phyloP scores from a whole-genome alignment of 2,113 vertebrate species.

The Pagrus major region DNA sequence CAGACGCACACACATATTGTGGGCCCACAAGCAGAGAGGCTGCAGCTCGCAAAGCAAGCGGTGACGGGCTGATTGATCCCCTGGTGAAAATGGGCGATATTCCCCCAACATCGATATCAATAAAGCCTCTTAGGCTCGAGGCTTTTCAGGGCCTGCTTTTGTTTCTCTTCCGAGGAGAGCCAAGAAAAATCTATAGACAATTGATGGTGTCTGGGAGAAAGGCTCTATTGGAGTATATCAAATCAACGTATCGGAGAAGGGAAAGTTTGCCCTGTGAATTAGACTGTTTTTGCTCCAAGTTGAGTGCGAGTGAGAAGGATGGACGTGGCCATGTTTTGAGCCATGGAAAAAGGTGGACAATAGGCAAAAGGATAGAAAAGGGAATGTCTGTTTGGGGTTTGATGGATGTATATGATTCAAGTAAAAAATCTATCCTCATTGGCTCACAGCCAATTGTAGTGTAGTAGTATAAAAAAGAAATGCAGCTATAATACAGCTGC shows the following conservation, averaged over 20 bases:
- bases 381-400: conserved; percentile 48
- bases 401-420: conserved; percentile 24
- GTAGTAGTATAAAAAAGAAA: conserved; percentile 8
- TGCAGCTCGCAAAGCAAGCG: conserved; percentile 79
- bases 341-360: conserved; percentile 43
- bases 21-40: conserved; percentile 64
- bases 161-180: conserved; percentile 86
- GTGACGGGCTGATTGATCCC: conserved; percentile 85
- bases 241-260: conserved; percentile 84
- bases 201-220: conserved; percentile 88
- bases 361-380: conserved; percentile 38
- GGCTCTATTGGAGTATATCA: conserved; percentile 88
- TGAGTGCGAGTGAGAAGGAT: conserved; percentile 82
- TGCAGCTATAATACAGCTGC: neutral
- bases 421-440: conserved; percentile 28
- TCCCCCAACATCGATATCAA: conserved; percentile 87
- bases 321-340: conserved; percentile 47
- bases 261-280: conserved; percentile 85
- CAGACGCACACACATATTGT: conserved; percentile 23
- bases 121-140: conserved; percentile 85
- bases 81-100: conserved; percentile 86
- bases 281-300: conserved; percentile 86
- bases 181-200: conserved; percentile 88
- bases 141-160: conserved; percentile 84
- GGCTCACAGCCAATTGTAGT: conserved; percentile 3